phyloP scores from a whole-genome alignment of 2,113 vertebrate species.

The Callipepla californica region DNA sequence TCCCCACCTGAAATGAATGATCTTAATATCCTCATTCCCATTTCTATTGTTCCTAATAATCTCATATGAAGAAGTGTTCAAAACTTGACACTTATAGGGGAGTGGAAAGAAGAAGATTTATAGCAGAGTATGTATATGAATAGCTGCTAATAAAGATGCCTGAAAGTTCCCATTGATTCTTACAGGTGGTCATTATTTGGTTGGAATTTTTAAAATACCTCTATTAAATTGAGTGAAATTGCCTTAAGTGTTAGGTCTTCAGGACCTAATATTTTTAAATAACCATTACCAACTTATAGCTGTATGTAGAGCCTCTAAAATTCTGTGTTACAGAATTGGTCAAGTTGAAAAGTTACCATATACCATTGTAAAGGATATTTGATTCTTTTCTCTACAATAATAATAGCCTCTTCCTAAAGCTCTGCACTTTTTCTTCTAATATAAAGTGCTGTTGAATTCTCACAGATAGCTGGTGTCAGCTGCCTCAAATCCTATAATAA shows the following conservation, averaged over 20 bases:
- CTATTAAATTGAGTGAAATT: not conserved
- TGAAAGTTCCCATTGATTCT: not conserved
- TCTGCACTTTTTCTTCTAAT: not conserved
- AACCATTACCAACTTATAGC: not conserved
- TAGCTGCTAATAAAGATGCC: not conserved
- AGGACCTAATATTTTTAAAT: not conserved
- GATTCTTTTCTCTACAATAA: not conserved
- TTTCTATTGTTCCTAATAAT: not conserved
- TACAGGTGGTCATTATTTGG: not conserved
- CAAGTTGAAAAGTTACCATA: not conserved
- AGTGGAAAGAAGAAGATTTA: not conserved
- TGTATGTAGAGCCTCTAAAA: not conserved
- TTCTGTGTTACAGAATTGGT: not conserved
- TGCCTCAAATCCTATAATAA: constrained; percentile 7
- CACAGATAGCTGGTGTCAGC: not conserved
- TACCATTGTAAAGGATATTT: not conserved
- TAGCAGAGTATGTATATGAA: not conserved
- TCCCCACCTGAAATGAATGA: not conserved
- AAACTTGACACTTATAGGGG: not conserved
- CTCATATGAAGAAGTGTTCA: not conserved
- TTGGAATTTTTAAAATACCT: not conserved
- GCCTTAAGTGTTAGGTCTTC: not conserved
- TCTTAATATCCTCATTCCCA: not conserved
- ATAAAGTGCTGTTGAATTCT: not conserved
- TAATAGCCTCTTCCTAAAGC: not conserved